Conservation (phyloP, 2,888 invertebrate genomes). For the Drosophila acutilabella region DNA sequence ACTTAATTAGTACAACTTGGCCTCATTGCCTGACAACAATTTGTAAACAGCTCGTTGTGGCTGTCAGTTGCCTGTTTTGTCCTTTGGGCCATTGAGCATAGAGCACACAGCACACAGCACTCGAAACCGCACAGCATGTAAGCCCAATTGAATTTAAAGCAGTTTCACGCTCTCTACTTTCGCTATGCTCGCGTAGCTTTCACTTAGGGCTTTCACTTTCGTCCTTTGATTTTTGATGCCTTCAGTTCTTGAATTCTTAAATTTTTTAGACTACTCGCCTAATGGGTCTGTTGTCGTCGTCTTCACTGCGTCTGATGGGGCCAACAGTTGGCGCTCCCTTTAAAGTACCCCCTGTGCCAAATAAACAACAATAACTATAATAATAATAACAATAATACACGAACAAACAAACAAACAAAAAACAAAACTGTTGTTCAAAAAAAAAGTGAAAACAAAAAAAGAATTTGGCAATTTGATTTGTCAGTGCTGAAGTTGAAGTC, state of each 20-base stretch:
- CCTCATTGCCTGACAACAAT: conserved; percentile 45
- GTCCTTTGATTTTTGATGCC: background rate
- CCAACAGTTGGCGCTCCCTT: conserved; percentile 47
- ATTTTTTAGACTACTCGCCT: conserved; percentile 14
- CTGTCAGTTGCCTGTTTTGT: background rate
- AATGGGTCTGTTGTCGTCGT: conserved; percentile 74
- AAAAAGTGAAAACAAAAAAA: conserved; percentile 3
- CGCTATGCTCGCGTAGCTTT: conserved; percentile 3
- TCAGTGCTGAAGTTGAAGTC: conserved; percentile 16
- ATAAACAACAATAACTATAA: conserved; percentile 4
- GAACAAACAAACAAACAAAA: conserved; percentile 7
- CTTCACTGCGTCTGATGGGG: conserved; percentile 66
- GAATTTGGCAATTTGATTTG: conserved; percentile 8
- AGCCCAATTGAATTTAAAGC: conserved; percentile 65
- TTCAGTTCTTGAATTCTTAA: background rate
- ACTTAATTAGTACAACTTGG: conserved; percentile 58
- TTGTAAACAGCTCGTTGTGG: conserved; percentile 35
- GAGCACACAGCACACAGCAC: conserved; percentile 27
- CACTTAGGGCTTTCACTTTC: conserved; percentile 16
- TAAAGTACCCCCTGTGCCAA: background rate
- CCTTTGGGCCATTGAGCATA: conserved; percentile 22
- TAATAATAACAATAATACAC: conserved; percentile 18
- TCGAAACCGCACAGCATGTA: conserved; percentile 38
- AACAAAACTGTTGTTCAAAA: background rate
- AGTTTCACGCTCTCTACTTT: conserved; percentile 53